Evolutionary conservation across 2,888 invertebrate genomes (phyloP), one percentile per base, ranked within the genome.

Genomic region (Arge pagana): DNA sequence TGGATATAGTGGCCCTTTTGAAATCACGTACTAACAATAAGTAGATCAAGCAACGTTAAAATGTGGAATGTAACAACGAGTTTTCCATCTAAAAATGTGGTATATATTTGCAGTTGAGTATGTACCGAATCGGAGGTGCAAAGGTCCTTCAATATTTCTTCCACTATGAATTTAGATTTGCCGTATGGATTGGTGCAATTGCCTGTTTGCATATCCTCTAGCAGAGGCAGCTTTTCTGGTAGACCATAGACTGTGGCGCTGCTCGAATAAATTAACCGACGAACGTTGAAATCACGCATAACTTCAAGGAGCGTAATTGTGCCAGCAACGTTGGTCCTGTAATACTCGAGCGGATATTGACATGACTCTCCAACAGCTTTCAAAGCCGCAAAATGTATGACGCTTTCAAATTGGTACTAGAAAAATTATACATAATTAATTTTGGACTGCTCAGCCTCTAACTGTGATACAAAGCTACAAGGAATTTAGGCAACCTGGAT

Each of bases 301-400:
- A 91, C 92, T 82, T 93, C 87, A 57, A 96, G 80, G 19, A 96
- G 81, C 57, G 87, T 90, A 59, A 91, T 82, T 2, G 94, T 93
- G 1, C 95, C 96, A 8, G 85, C 83, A 41, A 96, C 85, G 78
- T 96, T 96, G 63, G 88, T 92, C 68, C 86, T 87, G 77, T 96
- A 96, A 78, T 97, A 97, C 41, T 85, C 85, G 18, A 96, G 79
- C 0, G 96, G 96, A 61, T 88, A 86, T 71, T 85, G 80, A 54
- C 92, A 90, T 0, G 96, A 96, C 79, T 96, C 96, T 1, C 93
- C 94, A 7, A 97, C 96, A 10, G 96, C 91, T 78, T 97, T 97
- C 66, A 96, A 78, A 0, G 95, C 96, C 31, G 96, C 96, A 80
- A 96, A 93, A 79, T 97, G 96, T 64, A 96, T 90, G 31, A 96